A percentile compares a stretch with the other conserved stretches of the same genome.
Evolutionary conservation across 1,140 invertebrate species (phyloP).

Genomic region (Zaprionus nigranus): DNA sequence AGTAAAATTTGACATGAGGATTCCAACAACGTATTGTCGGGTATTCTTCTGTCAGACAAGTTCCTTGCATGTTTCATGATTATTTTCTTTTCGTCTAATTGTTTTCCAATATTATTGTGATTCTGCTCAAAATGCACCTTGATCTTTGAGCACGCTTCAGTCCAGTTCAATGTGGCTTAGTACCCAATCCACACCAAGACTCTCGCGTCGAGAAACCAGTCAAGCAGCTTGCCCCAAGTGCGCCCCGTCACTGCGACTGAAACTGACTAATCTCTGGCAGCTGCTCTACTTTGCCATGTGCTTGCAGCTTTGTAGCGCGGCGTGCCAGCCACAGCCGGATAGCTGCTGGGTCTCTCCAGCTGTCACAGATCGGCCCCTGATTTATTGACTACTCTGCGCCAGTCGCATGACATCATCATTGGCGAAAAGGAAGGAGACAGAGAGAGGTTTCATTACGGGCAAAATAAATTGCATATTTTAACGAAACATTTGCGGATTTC

Average conservation of each 20-base stretch:
- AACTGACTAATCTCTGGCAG: slow-evolving; percentile 77
- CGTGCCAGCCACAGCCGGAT: slow-evolving; percentile 14
- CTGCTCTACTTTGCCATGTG: slow-evolving; percentile 64
- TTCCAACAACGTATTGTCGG: background rate
- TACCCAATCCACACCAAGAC: background rate
- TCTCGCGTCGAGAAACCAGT: slow-evolving; percentile 56
- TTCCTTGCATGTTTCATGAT: background rate
- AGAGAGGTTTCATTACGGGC: slow-evolving; percentile 18
- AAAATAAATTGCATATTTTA: slow-evolving; percentile 37
- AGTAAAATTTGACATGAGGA: too few species aligned
- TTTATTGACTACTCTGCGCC: slow-evolving; percentile 60
- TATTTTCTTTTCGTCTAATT: background rate
- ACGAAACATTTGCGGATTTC: slow-evolving; percentile 35
- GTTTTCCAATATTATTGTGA: background rate
- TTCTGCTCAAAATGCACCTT: slow-evolving; percentile 58
- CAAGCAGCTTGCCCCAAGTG: slow-evolving; percentile 55
- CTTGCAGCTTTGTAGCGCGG: slow-evolving; percentile 7
- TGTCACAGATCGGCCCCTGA: slow-evolving; percentile 60
- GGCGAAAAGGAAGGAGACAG: slow-evolving; percentile 4
- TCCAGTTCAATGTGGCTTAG: background rate
- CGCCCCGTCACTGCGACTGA: slow-evolving; percentile 58
- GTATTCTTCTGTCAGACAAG: background rate
- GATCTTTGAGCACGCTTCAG: slow-evolving; percentile 54
- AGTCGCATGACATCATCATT: slow-evolving; percentile 69
- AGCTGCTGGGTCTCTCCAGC: slow-evolving; percentile 30